Evolutionary conservation across 2,113 vertebrate species (phyloP), one percentile per base, ranked within the genome.

Genomic region (Elanoides forficatus): DNA sequence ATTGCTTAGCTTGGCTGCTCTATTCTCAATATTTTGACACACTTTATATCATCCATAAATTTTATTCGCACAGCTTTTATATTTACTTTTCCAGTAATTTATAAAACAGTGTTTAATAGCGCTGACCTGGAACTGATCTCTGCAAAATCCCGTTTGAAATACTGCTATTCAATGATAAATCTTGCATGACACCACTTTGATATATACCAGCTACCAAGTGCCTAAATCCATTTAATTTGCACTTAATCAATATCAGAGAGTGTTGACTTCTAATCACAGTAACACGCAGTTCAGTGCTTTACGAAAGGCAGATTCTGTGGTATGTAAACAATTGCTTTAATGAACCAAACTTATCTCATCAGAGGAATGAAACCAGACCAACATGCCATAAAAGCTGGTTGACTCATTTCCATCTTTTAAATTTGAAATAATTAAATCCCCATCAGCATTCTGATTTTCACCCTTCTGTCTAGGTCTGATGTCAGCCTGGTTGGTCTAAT

Each of bases 201-300:
- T 74, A 36, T 27, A 74, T 55, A 59, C 8, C 42, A 91, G 59
- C 67, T 84, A 88, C 59, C 76, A 82, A 81, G 34, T 75, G 43
- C 66, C 71, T 94, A 84, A 89, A 81, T 82, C 16, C 26, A 79
- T 95, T 94, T 93, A 91, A 82, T 87, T 95, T 89, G 40, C 52
- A 34, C 36, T 91, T 94, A 74, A 95, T 81, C 76, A 81, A 7
- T 79, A 93, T 86, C 42, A 88, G 79, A 86, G 34, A 84, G 30
- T 4, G 11, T n/a, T 83, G 62, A 81, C 62, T 95, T 91, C 59
- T 59, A 63, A 83, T 92, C 58, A 66, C 71, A 90, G 15, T 68
- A 60, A 53, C 6, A 68, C 29, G 21, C 48, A 88, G 17, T 67
- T 78, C 38, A 74, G 40, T 67, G 43, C 43, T 88, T 87, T 89